Evolutionary conservation across 2,888 invertebrate species (phyloP).

Genomic region (Plebejus argus): DNA sequence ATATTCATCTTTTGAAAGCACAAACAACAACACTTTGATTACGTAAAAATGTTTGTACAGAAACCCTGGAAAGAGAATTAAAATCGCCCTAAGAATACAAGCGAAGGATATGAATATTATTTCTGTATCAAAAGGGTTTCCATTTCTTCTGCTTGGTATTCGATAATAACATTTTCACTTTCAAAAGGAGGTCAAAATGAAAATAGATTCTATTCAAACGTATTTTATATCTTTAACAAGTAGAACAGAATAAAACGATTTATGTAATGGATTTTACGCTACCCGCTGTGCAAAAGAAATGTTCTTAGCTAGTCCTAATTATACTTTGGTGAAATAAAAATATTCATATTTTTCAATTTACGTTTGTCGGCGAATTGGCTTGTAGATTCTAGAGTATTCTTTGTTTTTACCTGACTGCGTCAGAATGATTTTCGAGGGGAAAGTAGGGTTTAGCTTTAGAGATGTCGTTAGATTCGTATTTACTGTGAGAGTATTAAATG

Average conservation of each 20-base stretch:
- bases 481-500: too few species aligned
- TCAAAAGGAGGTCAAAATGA: constrained; percentile 12
- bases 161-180: constrained; percentile 8
- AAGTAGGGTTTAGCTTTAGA: too few species aligned
- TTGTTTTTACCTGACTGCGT: not conserved
- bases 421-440: not conserved
- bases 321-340: not conserved
- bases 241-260: not conserved
- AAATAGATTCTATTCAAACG: constrained; percentile 12
- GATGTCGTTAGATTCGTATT: too few species aligned
- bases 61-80: not conserved
- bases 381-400: not conserved
- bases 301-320: not conserved
- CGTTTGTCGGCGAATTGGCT: not conserved
- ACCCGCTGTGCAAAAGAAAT: not conserved
- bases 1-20: not conserved
- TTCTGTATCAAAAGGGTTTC: not conserved
- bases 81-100: not conserved
- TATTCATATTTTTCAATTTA: not conserved
- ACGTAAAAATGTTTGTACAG: not conserved
- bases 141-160: not conserved
- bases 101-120: not conserved
- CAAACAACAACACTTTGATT: not conserved
- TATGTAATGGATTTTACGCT: not conserved
- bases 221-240: constrained; percentile 2